Evolutionary conservation across 2,113 vertebrate species (phyloP), one percentile per base, ranked within the genome.

Genomic region (Donacobius atricapilla): DNA sequence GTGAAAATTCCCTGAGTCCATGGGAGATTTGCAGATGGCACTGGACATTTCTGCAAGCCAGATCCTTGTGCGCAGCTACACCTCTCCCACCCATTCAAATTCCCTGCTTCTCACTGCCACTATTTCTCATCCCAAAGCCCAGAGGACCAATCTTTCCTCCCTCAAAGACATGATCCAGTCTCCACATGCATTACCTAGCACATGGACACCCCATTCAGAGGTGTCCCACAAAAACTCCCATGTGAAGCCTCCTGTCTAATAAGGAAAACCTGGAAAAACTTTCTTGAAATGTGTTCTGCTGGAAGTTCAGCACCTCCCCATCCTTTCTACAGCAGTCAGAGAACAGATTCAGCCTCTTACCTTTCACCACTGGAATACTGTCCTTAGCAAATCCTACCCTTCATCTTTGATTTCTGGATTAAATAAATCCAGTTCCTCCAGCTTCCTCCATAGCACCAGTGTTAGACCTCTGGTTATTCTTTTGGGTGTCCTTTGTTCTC

Each of bases 31-130:
- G 35, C 35, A 23, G 11, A 15, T 30, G 60, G 54, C 21, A 20
- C 25, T 3, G 3, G 39, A 57, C 28, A 33, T 60, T 47, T 28
- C 57, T 63, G 47, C 21, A 21, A 48, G 20, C 25, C 80, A 63
- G 42, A 45, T 51, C 33, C 28, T 56, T 35, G n/a, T 3, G 14
- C 1, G 3, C 9, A 1, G 31, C 25, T 13, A 4, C 5, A n/a
- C 58, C 51, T 48, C 48, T 87, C 48, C 63, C 42, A 64, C 53
- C 21, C 78, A 13, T 37, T 48, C 48, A 13, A 30, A 72, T 30
- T 22, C 60, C 48, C 68, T 63, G 86, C 68, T 86, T 60, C 61
- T 22, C 61, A 19, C 0, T 6, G 30, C 24, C 89, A 42, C 81
- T 27, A 31, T 50, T n/a, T 50, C 30, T 27, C 57, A 23, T 54